Percentiles rank a stretch among this genome's conserved stretches.
Evolutionary conservation across 2,797 vertebrate species (phyloP).

Genomic region (Garrulus glandarius): DNA sequence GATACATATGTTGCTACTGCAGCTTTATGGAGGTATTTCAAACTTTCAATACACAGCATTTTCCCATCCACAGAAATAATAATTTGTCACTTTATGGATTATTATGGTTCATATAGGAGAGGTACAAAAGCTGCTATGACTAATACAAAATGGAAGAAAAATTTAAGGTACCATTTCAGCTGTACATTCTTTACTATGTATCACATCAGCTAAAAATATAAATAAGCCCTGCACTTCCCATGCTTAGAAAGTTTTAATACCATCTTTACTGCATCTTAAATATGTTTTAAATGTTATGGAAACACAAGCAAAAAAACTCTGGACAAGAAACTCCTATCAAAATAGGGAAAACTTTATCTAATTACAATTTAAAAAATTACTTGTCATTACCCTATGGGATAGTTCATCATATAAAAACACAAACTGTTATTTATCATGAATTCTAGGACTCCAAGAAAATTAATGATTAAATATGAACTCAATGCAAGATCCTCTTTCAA

Average conservation of each 20-base stretch:
- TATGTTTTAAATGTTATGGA: background rate
- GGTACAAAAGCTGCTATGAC: background rate
- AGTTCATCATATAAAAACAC: background rate
- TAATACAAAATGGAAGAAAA: background rate
- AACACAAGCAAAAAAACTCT: background rate
- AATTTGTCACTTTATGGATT: background rate
- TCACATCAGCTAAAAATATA: background rate
- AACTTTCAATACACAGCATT: background rate
- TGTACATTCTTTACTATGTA: background rate
- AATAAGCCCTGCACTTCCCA: background rate
- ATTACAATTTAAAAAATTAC: background rate
- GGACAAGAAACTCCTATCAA: background rate
- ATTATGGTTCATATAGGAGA: background rate
- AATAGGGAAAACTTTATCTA: background rate
- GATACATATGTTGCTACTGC: background rate
- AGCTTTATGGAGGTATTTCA: background rate
- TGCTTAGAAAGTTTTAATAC: background rate
- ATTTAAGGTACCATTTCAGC: background rate
- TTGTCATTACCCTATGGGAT: background rate
- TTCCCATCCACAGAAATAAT: background rate
- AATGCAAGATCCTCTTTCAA: background rate
- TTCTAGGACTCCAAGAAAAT: background rate
- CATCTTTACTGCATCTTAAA: background rate
- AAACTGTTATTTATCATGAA: background rate
- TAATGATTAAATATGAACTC: background rate